A percentile compares a stretch with the other conserved stretches of the same genome.
Evolutionary conservation across 2,113 vertebrate genomes (phyloP).

Genomic region (Acanthochromis polyacanthus): DNA sequence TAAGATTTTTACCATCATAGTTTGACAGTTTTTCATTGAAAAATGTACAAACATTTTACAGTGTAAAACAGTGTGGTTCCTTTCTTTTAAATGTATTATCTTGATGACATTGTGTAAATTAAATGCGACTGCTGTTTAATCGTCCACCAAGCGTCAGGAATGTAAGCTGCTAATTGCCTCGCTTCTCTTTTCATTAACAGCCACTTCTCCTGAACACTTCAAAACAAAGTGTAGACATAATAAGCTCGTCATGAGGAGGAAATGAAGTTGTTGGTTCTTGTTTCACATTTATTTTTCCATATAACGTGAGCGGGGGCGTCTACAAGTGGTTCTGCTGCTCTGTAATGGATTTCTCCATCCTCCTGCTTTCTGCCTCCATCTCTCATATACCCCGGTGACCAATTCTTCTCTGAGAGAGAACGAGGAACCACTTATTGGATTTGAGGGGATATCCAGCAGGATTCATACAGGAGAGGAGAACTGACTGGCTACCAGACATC

Average conservation of each 20-base stretch:
- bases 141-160: slow-evolving; percentile 20
- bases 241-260: slow-evolving; percentile 31
- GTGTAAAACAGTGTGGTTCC: neutral
- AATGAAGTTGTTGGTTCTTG: slow-evolving; percentile 37
- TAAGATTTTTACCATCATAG: too few relatives aligned
- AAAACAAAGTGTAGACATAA: slow-evolving; percentile 45
- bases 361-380: slow-evolving; percentile 46
- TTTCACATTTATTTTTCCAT: slow-evolving; percentile 70
- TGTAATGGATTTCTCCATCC: slow-evolving; percentile 64
- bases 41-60: too few relatives aligned
- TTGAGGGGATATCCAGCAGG: slow-evolving; percentile 70
- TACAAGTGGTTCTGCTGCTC: slow-evolving; percentile 36
- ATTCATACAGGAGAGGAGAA: slow-evolving; percentile 51
- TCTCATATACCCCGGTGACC: slow-evolving; percentile 53
- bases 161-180: slow-evolving; percentile 15
- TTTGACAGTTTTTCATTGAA: too few relatives aligned
- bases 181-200: slow-evolving; percentile 32
- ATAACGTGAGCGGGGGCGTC: slow-evolving; percentile 35
- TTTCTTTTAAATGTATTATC: neutral
- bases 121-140: slow-evolving; percentile 24
- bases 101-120: slow-evolving; percentile 7
- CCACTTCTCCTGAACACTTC: slow-evolving; percentile 24
- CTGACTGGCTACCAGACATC: slow-evolving; percentile 44
- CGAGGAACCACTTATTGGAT: slow-evolving; percentile 76
- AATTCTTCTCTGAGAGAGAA: slow-evolving; percentile 56